These are phyloP conservation scores for Epizoanthus ramosus DNA, from an alignment of 92 coral and sea anemone genomes.

Conservation along the genomic window DNA sequence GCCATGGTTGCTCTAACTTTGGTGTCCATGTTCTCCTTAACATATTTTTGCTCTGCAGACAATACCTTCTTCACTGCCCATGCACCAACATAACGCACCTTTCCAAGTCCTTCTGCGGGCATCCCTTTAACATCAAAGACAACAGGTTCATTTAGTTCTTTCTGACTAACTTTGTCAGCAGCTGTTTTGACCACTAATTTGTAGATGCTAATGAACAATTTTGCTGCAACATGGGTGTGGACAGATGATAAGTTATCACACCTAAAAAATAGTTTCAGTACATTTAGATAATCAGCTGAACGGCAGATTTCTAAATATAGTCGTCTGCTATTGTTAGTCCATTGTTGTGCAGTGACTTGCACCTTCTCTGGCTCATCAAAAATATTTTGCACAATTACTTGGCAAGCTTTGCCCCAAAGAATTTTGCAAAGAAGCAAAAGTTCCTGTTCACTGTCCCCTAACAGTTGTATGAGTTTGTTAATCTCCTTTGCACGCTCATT, in stretches of 20 bases:
- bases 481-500: background rate
- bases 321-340: constrained; percentile 1
- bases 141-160: background rate
- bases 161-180: background rate
- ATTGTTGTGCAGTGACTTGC: background rate
- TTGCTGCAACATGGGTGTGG: constrained; percentile 2
- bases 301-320: background rate
- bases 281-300: constrained; percentile 2
- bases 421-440: background rate
- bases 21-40: background rate
- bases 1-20: background rate
- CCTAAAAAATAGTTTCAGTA: background rate
- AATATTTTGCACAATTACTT: background rate
- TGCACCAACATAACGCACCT: background rate
- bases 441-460: too few species aligned
- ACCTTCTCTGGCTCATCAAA: background rate
- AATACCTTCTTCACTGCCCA: constrained; percentile 13
- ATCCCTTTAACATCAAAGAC: background rate
- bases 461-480: too few species aligned
- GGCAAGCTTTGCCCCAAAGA: background rate
- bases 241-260: background rate
- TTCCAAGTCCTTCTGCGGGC: background rate
- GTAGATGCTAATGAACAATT: background rate
- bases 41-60: background rate
- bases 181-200: background rate